A percentile compares a stretch with the other conserved stretches of the same genome.
phyloP scores from a whole-genome alignment of 2,113 vertebrate species.

The Tyrannus savana region DNA sequence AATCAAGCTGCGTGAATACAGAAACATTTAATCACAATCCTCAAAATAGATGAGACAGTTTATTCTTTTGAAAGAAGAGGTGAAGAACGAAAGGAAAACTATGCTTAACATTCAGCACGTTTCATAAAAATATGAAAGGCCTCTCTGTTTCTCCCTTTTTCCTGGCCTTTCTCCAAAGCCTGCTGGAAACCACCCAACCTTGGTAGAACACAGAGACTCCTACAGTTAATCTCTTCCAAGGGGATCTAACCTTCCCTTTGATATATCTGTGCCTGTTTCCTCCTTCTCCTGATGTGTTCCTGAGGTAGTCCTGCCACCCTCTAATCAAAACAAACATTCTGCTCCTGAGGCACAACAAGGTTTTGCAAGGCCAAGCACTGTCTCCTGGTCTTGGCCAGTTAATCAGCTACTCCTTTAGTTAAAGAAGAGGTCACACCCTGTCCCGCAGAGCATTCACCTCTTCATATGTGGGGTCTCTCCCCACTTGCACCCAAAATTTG shows the following conservation, averaged over 20 bases:
- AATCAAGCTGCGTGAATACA: neutral
- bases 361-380: neutral
- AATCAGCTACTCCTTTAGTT: neutral
- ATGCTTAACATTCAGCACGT: neutral
- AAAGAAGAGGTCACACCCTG: neutral
- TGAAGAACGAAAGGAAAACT: neutral
- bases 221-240: neutral
- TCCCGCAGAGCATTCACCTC: neutral
- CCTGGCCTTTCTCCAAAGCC: neutral
- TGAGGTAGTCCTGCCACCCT: neutral
- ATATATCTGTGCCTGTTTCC: neutral
- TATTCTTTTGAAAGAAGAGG: neutral
- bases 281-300: neutral
- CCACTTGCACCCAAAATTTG: neutral
- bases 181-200: neutral
- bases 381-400: neutral
- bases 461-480: neutral
- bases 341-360: neutral
- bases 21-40: neutral
- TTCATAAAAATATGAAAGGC: neutral
- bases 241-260: neutral
- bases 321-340: neutral
- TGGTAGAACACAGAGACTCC: neutral
- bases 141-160: neutral
- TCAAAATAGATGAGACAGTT: neutral